Conservation (phyloP, 2,113 vertebrate genomes). For the Melanerpes formicivorus region DNA sequence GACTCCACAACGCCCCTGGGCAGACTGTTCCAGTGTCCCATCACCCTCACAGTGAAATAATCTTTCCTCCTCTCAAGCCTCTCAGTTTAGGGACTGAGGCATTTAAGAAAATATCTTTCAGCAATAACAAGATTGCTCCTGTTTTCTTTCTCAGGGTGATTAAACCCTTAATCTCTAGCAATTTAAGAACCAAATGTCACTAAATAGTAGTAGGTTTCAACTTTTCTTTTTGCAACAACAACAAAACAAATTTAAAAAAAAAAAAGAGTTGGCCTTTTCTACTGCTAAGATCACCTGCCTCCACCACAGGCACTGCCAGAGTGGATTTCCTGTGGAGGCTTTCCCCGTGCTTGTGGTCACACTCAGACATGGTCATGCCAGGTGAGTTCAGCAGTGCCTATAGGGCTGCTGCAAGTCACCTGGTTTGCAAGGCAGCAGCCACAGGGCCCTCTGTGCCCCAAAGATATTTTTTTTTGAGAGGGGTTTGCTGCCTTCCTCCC, state of each 20-base stretch:
- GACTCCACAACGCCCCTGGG: too few species aligned
- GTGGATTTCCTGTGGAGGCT: fast-evolving
- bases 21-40: too few species aligned
- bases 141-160: background rate
- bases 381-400: background rate
- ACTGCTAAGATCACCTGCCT: fast-evolving
- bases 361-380: fast-evolving
- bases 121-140: background rate
- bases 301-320: background rate
- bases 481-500: background rate
- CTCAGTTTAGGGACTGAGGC: background rate
- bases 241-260: background rate
- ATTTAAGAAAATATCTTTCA: background rate
- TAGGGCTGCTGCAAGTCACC: background rate
- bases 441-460: fast-evolving
- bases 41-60: too few species aligned
- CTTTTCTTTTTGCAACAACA: background rate
- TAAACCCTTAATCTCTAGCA: background rate
- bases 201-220: background rate
- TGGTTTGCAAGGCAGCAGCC: background rate
- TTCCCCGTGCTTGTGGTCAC: fast-evolving
- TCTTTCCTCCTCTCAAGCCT: background rate
- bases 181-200: background rate
- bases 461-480: background rate
- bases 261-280: background rate